Percentiles rank a stretch among this genome's conserved stretches.
These are phyloP conservation scores for Seriola aureovittata DNA, from an alignment of 2,113 vertebrate genomes.

Conservation along the genomic window DNA sequence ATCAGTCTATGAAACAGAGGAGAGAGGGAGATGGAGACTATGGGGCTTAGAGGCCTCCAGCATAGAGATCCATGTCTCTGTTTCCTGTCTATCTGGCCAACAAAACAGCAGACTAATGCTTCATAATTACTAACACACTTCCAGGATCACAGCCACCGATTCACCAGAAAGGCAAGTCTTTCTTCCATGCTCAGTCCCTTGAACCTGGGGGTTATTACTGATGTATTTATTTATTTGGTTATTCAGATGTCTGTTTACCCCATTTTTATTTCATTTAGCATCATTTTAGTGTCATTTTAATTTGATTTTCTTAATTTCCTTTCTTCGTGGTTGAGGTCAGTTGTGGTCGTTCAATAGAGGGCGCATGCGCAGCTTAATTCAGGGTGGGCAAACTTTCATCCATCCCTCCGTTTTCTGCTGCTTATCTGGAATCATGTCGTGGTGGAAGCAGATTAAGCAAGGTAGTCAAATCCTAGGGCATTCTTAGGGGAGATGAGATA, in stretches of 20 bases:
- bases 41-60: constrained; percentile 16
- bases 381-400: too few relatives aligned
- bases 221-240: background rate
- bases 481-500: too few relatives aligned
- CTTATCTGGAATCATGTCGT: too few relatives aligned
- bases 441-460: too few relatives aligned
- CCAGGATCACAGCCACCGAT: constrained; percentile 37
- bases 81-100: constrained; percentile 48
- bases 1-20: background rate
- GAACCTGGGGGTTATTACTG: background rate
- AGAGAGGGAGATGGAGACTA: background rate
- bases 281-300: background rate
- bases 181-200: background rate
- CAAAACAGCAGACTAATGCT: constrained; percentile 55
- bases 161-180: constrained; percentile 27
- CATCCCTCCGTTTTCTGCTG: too few relatives aligned
- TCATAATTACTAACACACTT: constrained; percentile 64
- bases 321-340: background rate
- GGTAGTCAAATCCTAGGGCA: too few relatives aligned
- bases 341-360: too few relatives aligned
- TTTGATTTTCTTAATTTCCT: background rate
- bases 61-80: constrained; percentile 45
- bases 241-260: background rate
- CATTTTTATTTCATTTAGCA: background rate
- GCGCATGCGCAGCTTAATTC: too few relatives aligned